Evolutionary conservation across 2,797 vertebrate genomes (phyloP), one percentile per base, ranked within the genome.

Genomic region (Pygocentrus nattereri): DNA sequence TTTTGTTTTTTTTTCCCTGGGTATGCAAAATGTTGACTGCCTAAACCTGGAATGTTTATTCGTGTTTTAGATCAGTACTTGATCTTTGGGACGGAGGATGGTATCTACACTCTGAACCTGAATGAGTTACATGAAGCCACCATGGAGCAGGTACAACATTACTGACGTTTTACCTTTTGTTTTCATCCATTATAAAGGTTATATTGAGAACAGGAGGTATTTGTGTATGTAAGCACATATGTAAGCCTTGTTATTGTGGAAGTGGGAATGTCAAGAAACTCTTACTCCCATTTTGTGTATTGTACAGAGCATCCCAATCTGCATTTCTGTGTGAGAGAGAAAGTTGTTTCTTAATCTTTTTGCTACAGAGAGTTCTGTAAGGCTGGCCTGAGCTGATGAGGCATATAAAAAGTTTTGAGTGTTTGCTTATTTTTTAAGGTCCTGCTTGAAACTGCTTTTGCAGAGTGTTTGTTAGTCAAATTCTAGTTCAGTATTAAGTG

Each of bases 81-180:
- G 62, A 99, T 99, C 90, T 99, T 99, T 94, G 98, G 98, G 85
- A 98, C 97, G 0, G 98, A 99, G 90, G 97, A 98, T 78, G 98
- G 98, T 4, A 99, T 99, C 91, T 99, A 99, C 38, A 99, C 98
- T 0, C 92, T 99, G 89, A 99, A 99, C 92, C 91, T 99, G 74
- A 99, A 99, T 62, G 98, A 99, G 85, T 92, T 99, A 49, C 98
- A 99, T 0, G 98, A 99, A 91, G 97, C 98, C 82, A 97, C 98
- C 1, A 99, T 99, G 98, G 98, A 99, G 90, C 98, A 99, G 97
- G 98, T 99, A 89, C 85, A 71, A 16, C 21, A 19, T 21, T 56
- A 21, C 16, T 50, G 50, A 54, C 19, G 11, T 23, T 7, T 54
- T 50, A 18, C 18, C 54, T 2, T 65, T 52, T 56, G 7, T 16